Evolutionary conservation across 2,888 invertebrate species (phyloP), one percentile per base, ranked within the genome.

Genomic region (Tachina grossa): DNA sequence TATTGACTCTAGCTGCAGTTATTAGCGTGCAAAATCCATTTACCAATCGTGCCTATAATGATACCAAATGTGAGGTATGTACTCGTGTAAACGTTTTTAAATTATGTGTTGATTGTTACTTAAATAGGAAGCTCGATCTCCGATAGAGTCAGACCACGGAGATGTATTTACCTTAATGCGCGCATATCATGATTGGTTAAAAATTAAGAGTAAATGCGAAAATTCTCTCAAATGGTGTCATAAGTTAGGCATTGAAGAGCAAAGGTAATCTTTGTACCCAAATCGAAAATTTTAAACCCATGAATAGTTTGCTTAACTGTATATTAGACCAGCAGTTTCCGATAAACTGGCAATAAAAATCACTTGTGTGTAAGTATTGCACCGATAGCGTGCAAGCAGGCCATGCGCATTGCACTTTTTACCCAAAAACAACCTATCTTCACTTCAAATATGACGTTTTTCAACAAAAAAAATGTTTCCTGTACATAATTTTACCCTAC

Each of bases 11-110:
- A 41, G 97, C 99, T 0, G 97, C 99, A 0, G 96, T 97, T 1
- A 93, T 99, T 84, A 98, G 98, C 87, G 97, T 99, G 3, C 97
- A 99, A 90, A 97, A 96, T 86, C 98, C 99, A 0, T 97, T 98
- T 90, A 98, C 98, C 0, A 97, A 97, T 89, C 95, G 96, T 88
- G 97, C 98, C 0, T 97, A 96, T 91, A 94, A 97, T 80, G 97
- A 98, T 92, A 94, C 95, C 16, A 97, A 97, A 74, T 97, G 96
- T 88, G 96, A 96, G 93, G 96, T 96, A 91, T 89, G 89, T 85
- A 22, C 1, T 39, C 71, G 10, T 51, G 39, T 14, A 45, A 16
- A 45, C 19, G 19, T 65, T 22, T 22, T 66, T 10, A 55, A 68
- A 47, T 76, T 13, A 16, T 13, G 22, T n/a, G 10, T 59, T 31